Conservation (phyloP, 2,888 invertebrate species). For the Crossocerus cetratus region DNA sequence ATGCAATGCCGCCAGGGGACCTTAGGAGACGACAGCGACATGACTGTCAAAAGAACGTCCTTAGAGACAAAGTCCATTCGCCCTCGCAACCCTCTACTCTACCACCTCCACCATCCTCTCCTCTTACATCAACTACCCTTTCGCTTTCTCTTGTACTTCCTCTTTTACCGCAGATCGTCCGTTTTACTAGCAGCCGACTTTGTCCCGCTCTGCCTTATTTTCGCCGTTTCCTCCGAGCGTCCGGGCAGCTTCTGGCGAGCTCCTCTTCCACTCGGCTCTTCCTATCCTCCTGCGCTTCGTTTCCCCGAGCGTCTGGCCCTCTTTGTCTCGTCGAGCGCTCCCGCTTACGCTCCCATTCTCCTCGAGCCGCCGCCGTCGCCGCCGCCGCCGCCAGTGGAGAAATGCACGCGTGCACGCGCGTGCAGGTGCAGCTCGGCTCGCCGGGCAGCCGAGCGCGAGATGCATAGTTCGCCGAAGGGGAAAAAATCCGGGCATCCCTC, state of each 20-base stretch:
- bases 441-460: slow-evolving; percentile 39
- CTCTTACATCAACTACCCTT: slow-evolving; percentile 16
- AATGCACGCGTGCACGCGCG: slow-evolving; percentile 13
- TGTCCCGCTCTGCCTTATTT: slow-evolving; percentile 14
- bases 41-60: slow-evolving; percentile 72
- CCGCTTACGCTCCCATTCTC: neutral
- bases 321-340: neutral
- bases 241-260: neutral
- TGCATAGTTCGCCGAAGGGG: slow-evolving; percentile 35
- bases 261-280: neutral
- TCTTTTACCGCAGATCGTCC: slow-evolving; percentile 18
- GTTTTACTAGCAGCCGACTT: neutral
- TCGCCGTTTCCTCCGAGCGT: slow-evolving; percentile 8
- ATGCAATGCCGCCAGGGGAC: slow-evolving; percentile 71
- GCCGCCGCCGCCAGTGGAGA: slow-evolving; percentile 16
- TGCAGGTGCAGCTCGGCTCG: slow-evolving; percentile 48
- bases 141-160: slow-evolving; percentile 14
- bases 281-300: slow-evolving; percentile 4
- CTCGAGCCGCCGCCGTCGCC: no score
- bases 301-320: neutral
- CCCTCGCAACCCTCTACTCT: slow-evolving; percentile 48
- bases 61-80: slow-evolving; percentile 64
- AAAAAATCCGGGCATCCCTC: slow-evolving; percentile 32
- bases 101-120: slow-evolving; percentile 9
- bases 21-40: slow-evolving; percentile 70